Percentiles rank a stretch among this genome's conserved stretches.
These are phyloP conservation scores for Melieria picta DNA, from an alignment of 2,888 invertebrate genomes.

Conservation along the genomic window DNA sequence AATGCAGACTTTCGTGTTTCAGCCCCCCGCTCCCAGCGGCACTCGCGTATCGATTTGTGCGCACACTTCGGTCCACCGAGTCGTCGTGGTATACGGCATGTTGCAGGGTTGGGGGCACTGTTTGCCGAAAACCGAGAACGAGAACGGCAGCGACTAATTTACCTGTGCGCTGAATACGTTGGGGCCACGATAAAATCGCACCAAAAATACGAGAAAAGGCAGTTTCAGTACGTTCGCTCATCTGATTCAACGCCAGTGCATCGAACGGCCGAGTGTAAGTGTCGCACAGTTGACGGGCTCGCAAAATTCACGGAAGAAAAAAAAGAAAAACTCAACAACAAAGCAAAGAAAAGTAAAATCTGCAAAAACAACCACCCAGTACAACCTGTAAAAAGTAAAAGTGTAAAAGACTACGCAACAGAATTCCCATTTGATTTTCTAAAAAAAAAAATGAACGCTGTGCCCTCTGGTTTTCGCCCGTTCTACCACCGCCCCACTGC, in stretches of 20 bases:
- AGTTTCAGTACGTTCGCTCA: background rate
- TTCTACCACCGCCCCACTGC: too few species aligned
- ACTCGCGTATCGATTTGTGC: background rate
- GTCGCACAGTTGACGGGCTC: background rate
- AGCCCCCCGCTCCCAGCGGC: too few species aligned
- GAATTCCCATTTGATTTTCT: too few species aligned
- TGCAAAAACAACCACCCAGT: background rate
- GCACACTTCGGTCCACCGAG: background rate
- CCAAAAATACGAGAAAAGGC: background rate
- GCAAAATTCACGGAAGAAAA: background rate
- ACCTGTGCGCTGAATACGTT: background rate
- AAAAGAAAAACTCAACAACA: background rate
- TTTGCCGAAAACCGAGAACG: background rate
- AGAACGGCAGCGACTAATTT: background rate
- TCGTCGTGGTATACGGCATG: background rate
- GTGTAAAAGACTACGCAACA: too few species aligned
- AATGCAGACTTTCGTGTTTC: too few species aligned
- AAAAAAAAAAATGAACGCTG: too few species aligned
- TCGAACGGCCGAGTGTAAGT: background rate
- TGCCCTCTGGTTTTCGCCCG: too few species aligned
- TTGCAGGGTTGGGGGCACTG: too few species aligned
- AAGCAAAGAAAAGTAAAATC: background rate
- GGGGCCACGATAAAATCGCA: background rate
- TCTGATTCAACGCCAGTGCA: background rate
- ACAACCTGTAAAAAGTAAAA: background rate